Percentiles rank a stretch among this genome's conserved stretches.
These are phyloP conservation scores for Rhipidura dahli DNA, from an alignment of 2,113 vertebrate species.

Conservation along the genomic window DNA sequence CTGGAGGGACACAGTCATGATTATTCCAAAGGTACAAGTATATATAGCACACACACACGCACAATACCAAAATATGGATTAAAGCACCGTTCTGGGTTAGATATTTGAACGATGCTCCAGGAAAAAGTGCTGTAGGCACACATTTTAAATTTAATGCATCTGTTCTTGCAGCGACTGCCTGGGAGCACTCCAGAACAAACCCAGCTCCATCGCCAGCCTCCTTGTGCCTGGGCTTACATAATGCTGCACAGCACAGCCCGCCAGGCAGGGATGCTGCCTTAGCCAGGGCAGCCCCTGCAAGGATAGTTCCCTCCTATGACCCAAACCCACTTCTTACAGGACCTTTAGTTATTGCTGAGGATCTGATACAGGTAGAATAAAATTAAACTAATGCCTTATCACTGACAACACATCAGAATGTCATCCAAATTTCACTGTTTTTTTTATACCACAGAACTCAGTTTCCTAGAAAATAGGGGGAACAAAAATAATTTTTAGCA, in stretches of 20 bases:
- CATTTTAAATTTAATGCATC: neutral
- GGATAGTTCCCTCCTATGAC: neutral
- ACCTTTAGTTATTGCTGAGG: neutral
- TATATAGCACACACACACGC: rapidly evolving
- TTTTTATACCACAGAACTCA: neutral
- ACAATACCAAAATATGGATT: neutral
- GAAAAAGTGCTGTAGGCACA: neutral
- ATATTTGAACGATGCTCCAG: rapidly evolving
- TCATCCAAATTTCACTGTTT: neutral
- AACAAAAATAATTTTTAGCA: neutral
- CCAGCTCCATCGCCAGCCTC: neutral
- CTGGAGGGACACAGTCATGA: neutral
- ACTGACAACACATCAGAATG: neutral
- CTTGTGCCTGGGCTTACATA: conserved; percentile 15
- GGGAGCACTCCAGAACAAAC: neutral
- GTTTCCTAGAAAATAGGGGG: neutral
- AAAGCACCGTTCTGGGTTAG: neutral
- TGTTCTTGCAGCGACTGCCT: neutral
- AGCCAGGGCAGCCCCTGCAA: neutral
- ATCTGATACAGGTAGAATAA: rapidly evolving
- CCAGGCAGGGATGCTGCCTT: neutral
- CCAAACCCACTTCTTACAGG: neutral
- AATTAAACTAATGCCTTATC: neutral
- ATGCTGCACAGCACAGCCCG: neutral
- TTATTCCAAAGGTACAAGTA: neutral